phyloP scores from a whole-genome alignment of 92 coral and sea anemone species.

The Muricea muricata region DNA sequence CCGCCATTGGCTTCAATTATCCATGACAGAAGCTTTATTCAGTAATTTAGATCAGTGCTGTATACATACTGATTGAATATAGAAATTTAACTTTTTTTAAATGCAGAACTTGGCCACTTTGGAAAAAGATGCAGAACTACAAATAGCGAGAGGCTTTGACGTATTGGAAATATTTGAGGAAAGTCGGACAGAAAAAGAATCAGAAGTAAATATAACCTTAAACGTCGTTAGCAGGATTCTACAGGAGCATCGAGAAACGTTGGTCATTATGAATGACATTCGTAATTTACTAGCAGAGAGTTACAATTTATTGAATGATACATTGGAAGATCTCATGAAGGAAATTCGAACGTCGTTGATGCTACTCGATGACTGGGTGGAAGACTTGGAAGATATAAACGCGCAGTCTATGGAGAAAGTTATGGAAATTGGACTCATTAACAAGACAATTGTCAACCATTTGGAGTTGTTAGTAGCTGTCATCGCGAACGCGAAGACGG shows the following conservation, averaged over 20 bases:
- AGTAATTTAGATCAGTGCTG: no score
- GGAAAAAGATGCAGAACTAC: conserved; percentile 30
- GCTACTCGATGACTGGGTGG: neutral
- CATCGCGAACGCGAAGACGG: conserved; percentile 20
- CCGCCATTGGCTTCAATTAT: no score
- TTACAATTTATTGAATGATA: conserved; percentile 26
- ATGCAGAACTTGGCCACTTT: neutral
- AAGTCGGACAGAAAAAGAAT: conserved; percentile 1
- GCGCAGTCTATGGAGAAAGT: neutral
- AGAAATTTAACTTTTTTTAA: no score
- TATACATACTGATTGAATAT: no score
- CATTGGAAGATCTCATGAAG: conserved; percentile 31
- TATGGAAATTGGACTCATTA: neutral
- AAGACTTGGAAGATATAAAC: neutral
- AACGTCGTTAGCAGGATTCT: conserved; percentile 12
- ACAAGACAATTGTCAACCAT: neutral
- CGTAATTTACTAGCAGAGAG: conserved; percentile 37
- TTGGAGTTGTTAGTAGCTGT: neutral
- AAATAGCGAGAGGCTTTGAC: conserved; percentile 46
- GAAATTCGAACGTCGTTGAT: conserved; percentile 14
- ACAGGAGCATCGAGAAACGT: conserved; percentile 24
- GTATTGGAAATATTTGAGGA: conserved; percentile 53
- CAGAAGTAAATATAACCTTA: conserved; percentile 26
- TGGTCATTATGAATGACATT: conserved; percentile 24
- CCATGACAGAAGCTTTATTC: no score